These are phyloP conservation scores for Tenualosa thibaudeaui DNA, from an alignment of 2,797 vertebrate genomes.

Conservation along the genomic window DNA sequence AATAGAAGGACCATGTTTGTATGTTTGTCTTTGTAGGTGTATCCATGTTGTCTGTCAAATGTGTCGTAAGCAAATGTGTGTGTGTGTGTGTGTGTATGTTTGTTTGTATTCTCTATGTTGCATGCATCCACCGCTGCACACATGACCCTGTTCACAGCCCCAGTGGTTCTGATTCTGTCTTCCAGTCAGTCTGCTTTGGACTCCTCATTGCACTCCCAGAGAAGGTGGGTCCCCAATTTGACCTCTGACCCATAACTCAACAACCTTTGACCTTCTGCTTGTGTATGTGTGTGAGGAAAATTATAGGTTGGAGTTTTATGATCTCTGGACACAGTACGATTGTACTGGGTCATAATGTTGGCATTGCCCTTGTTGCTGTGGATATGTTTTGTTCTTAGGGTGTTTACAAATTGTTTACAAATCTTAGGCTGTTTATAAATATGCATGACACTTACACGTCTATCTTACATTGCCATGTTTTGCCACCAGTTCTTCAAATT, in stretches of 20 bases:
- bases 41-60: not conserved
- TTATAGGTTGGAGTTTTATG: not conserved
- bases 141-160: not conserved
- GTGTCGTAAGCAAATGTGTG: not conserved
- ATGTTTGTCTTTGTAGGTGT: not conserved
- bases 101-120: not conserved
- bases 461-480: not conserved
- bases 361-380: not conserved
- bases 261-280: not conserved
- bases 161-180: slow-evolving; percentile 75
- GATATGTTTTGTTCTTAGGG: not conserved
- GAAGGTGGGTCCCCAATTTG: slow-evolving; percentile 81
- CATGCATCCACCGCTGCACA: not conserved
- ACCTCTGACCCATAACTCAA: slow-evolving; percentile 30
- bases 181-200: slow-evolving; percentile 93
- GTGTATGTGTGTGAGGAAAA: not conserved
- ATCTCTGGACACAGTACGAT: not conserved
- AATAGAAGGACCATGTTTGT: not conserved
- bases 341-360: not conserved
- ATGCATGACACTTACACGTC: not conserved
- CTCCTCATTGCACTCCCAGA: slow-evolving; percentile 90
- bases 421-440: not conserved
- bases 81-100: not conserved
- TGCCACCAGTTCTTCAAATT: too few relatives aligned
- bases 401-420: not conserved